A percentile compares a stretch with the other conserved stretches of the same genome.
Evolutionary conservation across 2,797 vertebrate genomes (phyloP).

Genomic region (Oreonectes daqikongensis): DNA sequence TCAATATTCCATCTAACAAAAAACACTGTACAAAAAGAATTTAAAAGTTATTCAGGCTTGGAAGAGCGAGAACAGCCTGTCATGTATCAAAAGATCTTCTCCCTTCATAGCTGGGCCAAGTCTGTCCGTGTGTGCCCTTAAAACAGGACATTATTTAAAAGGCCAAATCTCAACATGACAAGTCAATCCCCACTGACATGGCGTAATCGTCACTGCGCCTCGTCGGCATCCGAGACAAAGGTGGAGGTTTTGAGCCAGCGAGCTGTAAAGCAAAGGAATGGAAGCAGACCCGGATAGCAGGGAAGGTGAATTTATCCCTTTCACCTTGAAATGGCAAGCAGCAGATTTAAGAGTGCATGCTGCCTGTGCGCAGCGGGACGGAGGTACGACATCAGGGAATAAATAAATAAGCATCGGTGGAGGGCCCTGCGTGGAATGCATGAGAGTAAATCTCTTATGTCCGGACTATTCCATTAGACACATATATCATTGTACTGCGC

Average conservation of each 20-base stretch:
- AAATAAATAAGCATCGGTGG: constrained; percentile 39
- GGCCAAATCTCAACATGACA: constrained; percentile 16
- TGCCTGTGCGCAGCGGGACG: constrained; percentile 21
- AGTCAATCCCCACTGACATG: constrained; percentile 11
- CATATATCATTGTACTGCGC: neutral
- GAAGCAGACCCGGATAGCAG: constrained; percentile 12
- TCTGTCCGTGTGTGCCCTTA: neutral
- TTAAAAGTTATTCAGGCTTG: constrained; percentile 23
- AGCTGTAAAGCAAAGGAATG: constrained; percentile 28
- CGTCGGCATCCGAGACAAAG: neutral
- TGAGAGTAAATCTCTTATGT: constrained; percentile 32
- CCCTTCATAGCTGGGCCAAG: constrained; percentile 1
- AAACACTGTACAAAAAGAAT: constrained; percentile 28
- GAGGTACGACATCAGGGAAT: constrained; percentile 37
- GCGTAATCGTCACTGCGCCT: neutral
- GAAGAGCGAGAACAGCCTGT: neutral
- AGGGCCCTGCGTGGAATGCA: constrained; percentile 21
- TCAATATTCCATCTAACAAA: constrained; percentile 9
- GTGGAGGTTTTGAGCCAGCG: neutral
- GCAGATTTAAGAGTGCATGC: constrained; percentile 37
- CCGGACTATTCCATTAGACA: neutral
- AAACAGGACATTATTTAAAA: constrained; percentile 22
- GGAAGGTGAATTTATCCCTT: constrained; percentile 51
- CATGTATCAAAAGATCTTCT: constrained; percentile 21
- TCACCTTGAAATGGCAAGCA: constrained; percentile 54